A percentile compares a stretch with the other conserved stretches of the same genome.
Evolutionary conservation across 2,888 invertebrate species (phyloP).

Genomic region (Villa cingulata): DNA sequence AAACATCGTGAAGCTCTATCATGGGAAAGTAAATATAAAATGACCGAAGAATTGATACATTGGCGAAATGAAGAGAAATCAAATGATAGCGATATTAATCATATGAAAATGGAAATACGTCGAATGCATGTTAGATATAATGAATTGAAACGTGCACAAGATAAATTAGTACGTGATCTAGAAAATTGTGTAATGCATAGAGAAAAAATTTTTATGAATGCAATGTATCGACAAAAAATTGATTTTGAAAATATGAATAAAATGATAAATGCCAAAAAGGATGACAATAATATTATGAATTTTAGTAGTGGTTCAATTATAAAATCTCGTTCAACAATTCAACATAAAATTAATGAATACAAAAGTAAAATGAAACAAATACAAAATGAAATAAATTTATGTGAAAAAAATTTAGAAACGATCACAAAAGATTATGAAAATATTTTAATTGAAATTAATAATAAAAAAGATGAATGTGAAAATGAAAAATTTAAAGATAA

Average conservation of each 20-base stretch:
- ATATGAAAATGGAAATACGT: slow-evolving; percentile 70
- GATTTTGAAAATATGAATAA: slow-evolving; percentile 19
- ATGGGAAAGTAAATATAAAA: slow-evolving; percentile 67
- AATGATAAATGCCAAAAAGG: too few species aligned
- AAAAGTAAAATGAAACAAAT: slow-evolving; percentile 43
- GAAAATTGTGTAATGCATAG: slow-evolving; percentile 50
- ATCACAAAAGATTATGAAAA: slow-evolving; percentile 20
- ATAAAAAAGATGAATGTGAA: slow-evolving; percentile 22
- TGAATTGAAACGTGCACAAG: slow-evolving; percentile 31
- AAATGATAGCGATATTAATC: slow-evolving; percentile 54
- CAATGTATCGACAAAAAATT: slow-evolving; percentile 42
- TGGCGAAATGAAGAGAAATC: slow-evolving; percentile 51
- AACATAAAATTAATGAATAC: slow-evolving; percentile 45
- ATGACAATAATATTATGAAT: neutral
- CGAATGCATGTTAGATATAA: slow-evolving; percentile 55
- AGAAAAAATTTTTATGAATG: slow-evolving; percentile 46
- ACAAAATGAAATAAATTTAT: slow-evolving; percentile 27
- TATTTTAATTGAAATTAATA: slow-evolving; percentile 19
- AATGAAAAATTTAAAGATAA: slow-evolving; percentile 22
- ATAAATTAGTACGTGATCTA: slow-evolving; percentile 43
- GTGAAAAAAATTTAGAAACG: slow-evolving; percentile 22
- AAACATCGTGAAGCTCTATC: slow-evolving; percentile 55
- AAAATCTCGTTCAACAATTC: slow-evolving; percentile 38
- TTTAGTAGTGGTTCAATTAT: neutral
- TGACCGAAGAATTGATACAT: slow-evolving; percentile 57